phyloP scores from a whole-genome alignment of 2,888 invertebrate genomes.

The Sinopyrophorus schimmeli region DNA sequence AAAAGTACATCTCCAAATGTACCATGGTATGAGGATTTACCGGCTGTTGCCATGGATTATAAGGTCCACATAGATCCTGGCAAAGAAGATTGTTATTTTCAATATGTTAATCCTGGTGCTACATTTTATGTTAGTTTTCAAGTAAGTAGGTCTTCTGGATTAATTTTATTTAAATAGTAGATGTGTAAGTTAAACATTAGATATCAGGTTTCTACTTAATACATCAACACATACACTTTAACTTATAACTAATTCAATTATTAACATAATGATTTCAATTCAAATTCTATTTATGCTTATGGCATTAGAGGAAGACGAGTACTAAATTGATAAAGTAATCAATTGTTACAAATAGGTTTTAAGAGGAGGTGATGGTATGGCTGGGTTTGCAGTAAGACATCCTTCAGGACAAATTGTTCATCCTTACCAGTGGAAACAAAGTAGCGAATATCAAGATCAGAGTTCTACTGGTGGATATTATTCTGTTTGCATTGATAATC shows the following conservation, averaged over 20 bases:
- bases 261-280: no score
- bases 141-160: constrained; percentile 60
- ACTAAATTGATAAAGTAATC: no score
- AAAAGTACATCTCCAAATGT: constrained; percentile 53
- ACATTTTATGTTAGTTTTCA: constrained; percentile 94
- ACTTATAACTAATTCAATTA: no score
- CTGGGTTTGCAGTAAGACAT: constrained; percentile 87
- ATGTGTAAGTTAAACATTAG: no score
- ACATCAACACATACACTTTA: no score
- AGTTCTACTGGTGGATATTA: constrained; percentile 83
- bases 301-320: no score
- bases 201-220: no score
- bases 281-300: no score
- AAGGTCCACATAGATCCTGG: constrained; percentile 95
- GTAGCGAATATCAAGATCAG: constrained; percentile 86
- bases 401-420: constrained; percentile 83
- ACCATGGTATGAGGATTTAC: constrained; percentile 85
- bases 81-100: constrained; percentile 93
- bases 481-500: constrained; percentile 89
- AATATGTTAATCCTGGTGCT: constrained; percentile 89
- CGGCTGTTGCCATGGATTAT: constrained; percentile 94
- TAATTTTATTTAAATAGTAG: no score
- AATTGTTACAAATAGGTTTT: no score
- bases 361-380: constrained; percentile 92
- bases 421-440: constrained; percentile 90